phyloP scores from a whole-genome alignment of 2,113 vertebrate genomes.

The Callopanchax toddi region DNA sequence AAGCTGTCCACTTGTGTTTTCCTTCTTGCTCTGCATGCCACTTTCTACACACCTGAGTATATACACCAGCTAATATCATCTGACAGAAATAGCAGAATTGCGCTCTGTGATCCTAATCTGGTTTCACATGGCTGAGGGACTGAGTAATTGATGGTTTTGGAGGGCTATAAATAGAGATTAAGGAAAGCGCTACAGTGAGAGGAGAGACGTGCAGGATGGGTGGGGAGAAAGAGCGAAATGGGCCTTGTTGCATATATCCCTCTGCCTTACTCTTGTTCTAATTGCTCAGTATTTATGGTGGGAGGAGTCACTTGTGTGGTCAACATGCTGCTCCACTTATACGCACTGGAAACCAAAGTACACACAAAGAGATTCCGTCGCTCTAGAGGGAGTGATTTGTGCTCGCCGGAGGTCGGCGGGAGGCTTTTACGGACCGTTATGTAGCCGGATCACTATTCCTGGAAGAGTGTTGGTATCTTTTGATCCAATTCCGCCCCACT shows the following conservation, averaged over 20 bases:
- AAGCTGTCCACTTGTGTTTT: slow-evolving; percentile 15
- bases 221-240: slow-evolving; percentile 11
- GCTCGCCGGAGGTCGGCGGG: slow-evolving; percentile 43
- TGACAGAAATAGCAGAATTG: slow-evolving; percentile 7
- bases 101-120: slow-evolving; percentile 24
- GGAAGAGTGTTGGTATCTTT: slow-evolving; percentile 69
- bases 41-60: slow-evolving; percentile 4
- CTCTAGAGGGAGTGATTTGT: slow-evolving; percentile 65
- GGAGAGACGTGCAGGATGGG: slow-evolving; percentile 5
- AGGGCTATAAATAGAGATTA: slow-evolving; percentile 15
- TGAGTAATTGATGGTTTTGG: slow-evolving; percentile 36
- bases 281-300: slow-evolving; percentile 57
- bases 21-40: not conserved
- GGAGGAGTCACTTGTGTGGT: slow-evolving; percentile 51
- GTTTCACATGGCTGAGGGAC: slow-evolving; percentile 9
- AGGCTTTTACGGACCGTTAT: slow-evolving; percentile 71
- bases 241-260: slow-evolving; percentile 47
- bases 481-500: slow-evolving; percentile 77
- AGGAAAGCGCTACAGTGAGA: not conserved
- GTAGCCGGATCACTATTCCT: slow-evolving; percentile 62
- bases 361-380: slow-evolving; percentile 60
- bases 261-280: slow-evolving; percentile 35
- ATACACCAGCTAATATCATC: slow-evolving; percentile 6
- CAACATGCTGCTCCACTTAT: slow-evolving; percentile 41
- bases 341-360: slow-evolving; percentile 56